Base-by-base conservation (phyloP, 2,888 invertebrate species). In the Dorcus hopei region DNA sequence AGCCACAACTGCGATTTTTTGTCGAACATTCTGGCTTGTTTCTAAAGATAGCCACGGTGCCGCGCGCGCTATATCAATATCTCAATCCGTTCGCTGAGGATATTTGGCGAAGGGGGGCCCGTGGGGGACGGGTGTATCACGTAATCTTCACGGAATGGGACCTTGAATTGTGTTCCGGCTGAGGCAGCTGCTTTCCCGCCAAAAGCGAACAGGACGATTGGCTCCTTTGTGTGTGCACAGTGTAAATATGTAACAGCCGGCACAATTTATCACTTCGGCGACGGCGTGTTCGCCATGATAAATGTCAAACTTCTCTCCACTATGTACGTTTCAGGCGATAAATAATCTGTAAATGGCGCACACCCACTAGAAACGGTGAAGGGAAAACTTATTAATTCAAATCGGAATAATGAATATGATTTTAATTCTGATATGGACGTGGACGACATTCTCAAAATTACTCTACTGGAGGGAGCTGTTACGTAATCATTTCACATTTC, bases 61-160 rank as follows among this genome's bases (percentile, higher is more conserved):
- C 49, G 61, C 61, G 61, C 59, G 61, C 59, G 63, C 61, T 63
- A 61, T 64, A 61, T 61, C 63, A 61, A 64, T 64, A 64, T 60
- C 63, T 58, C 56, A 59, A 64, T 64, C 59, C 61, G 58, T 55
- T 61, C 61, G 57, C 61, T 56, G 53, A 59, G 61, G 59, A 53
- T 61, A 56, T 59, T 50, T 50, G 49, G 59, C 56, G 54, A 55
- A 55, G 59, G 41, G 61, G 39, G 58, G 57, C 54, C 52, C 41
- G 59, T 23, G 61, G 39, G 58, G 57, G 58, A 52, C 41, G 57
- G 55, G 57, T 52, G 57, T 56, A 50, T 52, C 60, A 65, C 68
- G 68, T 68, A 67, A 67, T 68, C 68, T 65, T 68, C 68, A 63
- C 62, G 66, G 68, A 67, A 67, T 67, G 64, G 61, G 65, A 67